Conservation (phyloP, 2,797 vertebrate genomes). For the Sebastes miniatus region DNA sequence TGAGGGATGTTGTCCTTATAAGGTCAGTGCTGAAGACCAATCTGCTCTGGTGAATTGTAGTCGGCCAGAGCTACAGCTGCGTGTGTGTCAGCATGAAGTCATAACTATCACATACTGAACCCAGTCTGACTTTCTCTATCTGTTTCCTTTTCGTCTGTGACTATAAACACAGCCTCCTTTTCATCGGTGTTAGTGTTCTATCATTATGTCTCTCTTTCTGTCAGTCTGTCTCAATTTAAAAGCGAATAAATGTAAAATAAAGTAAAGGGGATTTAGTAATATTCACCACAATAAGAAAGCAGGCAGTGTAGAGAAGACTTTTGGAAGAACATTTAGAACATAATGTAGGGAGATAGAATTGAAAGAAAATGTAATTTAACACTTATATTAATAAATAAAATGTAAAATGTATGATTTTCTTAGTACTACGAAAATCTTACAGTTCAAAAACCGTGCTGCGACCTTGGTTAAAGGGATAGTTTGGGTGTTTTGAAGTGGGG, state of each 20-base stretch:
- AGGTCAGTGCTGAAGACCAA: constrained; percentile 43
- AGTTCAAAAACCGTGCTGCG: not conserved
- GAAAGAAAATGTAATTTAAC: not conserved
- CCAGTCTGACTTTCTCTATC: constrained; percentile 12
- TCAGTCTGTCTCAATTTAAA: not conserved
- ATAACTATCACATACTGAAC: constrained; percentile 27
- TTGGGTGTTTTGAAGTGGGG: not conserved
- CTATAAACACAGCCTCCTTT: not conserved
- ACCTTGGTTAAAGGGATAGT: not conserved
- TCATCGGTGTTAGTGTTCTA: not conserved
- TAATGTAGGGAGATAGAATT: not conserved
- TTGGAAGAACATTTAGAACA: not conserved
- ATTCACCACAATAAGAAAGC: not conserved
- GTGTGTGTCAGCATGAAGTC: constrained; percentile 52
- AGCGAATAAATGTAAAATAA: not conserved
- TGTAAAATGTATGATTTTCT: not conserved
- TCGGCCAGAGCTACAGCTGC: constrained; percentile 26
- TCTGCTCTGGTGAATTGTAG: constrained; percentile 14
- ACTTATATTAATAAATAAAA: not conserved
- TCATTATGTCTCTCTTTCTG: not conserved
- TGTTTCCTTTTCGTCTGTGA: not conserved
- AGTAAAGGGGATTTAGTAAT: not conserved
- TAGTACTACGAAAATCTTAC: not conserved
- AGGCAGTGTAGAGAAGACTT: not conserved
- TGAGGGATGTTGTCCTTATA: constrained; percentile 64